Evolutionary conservation across 2,888 invertebrate species (phyloP), one percentile per base, ranked within the genome.

Genomic region (Ophonus ardosiacus): DNA sequence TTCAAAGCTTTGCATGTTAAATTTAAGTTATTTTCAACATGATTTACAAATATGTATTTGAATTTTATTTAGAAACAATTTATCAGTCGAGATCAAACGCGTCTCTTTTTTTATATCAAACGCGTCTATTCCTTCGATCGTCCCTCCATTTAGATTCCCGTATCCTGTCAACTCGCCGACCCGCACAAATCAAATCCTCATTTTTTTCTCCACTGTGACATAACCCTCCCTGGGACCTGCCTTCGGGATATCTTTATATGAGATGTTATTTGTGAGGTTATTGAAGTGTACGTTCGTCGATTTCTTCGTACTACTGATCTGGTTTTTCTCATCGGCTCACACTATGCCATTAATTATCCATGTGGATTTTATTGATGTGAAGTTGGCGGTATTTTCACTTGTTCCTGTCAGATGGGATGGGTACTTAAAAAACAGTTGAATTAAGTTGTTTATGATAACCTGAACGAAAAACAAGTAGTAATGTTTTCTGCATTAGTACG

Each of bases 271-370:
- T 63, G 63, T 24, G 63, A 24, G 24, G 10, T 63, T 13, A 31
- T 24, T 31, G n/a, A 68, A 63, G 63, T 63, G 63, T 63, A n/a
- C 68, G 15, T 18, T 1, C 15, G 21, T 57, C 56, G 78, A 78
- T 78, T 78, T 78, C 78, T 78, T 57, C 57, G 78, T 78, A 57
- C 78, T 78, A 78, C 78, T 78, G 78, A 78, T 78, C 78, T 78
- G 78, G 57, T 78, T 78, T 78, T 78, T 57, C 31, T 74, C 38
- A 15, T 13, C 15, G 38, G 68, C 31, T 74, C 15, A 15, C 43
- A 43, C 43, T 74, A 51, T 18, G 71, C 17, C 71, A 74, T 74
- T 74, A 74, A 74, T 74, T 74, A 74, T 38, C 13, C 31, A 74
- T 74, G 43, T 43, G 71, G 43, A 43, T 43, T 74, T 74, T 40